These are phyloP conservation scores for Helobdella robusta DNA, from an alignment of 2,888 invertebrate genomes.

Conservation along the genomic window DNA sequence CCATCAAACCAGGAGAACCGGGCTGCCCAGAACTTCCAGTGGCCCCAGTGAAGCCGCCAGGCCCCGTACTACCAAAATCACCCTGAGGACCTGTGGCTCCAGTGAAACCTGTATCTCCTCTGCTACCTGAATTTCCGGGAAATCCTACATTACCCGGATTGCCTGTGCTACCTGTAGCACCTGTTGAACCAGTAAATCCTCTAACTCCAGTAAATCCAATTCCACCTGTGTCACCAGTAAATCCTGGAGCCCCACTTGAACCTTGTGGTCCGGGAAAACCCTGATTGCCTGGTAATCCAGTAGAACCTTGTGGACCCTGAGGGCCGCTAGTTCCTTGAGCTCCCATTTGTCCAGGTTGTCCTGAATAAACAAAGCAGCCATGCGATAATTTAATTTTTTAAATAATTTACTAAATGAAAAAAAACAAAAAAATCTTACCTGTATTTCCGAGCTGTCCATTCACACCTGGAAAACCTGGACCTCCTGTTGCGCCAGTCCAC, in stretches of 20 bases:
- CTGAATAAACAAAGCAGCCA: no score
- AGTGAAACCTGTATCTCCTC: background rate
- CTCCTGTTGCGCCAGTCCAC: conserved; percentile 4
- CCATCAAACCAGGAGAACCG: conserved; percentile 6
- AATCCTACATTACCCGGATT: conserved; percentile 9
- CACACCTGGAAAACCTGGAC: background rate
- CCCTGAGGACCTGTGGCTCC: conserved; percentile 17
- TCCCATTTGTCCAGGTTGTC: no score
- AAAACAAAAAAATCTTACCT: no score
- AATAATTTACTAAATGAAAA: no score
- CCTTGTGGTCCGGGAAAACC: conserved; percentile 23
- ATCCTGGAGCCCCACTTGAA: conserved; percentile 28
- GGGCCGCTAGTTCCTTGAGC: background rate
- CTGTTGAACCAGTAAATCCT: conserved; percentile 14
- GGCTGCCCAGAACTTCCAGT: conserved; percentile 26
- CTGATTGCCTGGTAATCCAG: conserved; percentile 13
- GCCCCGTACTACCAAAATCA: conserved; percentile 8
- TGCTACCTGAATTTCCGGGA: conserved; percentile 21
- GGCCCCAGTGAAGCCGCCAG: conserved; percentile 23
- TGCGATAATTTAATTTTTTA: no score
- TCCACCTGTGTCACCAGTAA: conserved; percentile 26
- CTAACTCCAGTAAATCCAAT: conserved; percentile 16
- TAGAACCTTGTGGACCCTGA: conserved; percentile 18
- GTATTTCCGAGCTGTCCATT: background rate
- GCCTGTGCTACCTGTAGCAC: conserved; percentile 18